Evolutionary conservation across 2,888 invertebrate species (phyloP), one percentile per base, ranked within the genome.

Genomic region (Heteromyza rotundicornis): DNA sequence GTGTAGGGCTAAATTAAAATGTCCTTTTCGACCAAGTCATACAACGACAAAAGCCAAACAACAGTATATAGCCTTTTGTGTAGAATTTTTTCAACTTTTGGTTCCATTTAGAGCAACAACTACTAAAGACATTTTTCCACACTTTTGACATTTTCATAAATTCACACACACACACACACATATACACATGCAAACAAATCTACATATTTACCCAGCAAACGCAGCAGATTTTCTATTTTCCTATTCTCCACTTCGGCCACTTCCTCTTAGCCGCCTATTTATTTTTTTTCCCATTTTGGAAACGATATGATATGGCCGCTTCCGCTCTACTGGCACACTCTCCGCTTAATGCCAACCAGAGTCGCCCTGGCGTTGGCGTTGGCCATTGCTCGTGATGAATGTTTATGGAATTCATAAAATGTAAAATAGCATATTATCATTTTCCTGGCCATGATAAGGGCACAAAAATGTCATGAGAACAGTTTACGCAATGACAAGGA

Each of bases 401-500:
- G 62, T 59, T 64, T 66, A 64, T 64, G 64, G 63, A 65, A 64
- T 66, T 66, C 66, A 66, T 66, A 66, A 66, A 66, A 66, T 66
- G 61, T 66, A 64, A 66, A 66, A 62, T 66, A 64, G 62, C 62
- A 66, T 64, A 66, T 66, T 64, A 64, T 64, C 66, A 64, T 66
- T 66, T 57, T 52, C 49, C 53, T 64, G 64, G 54, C 35, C 10
- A 22, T 47, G 53, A 57, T 57, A 61, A 57, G 50, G 44, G 32
- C 44, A 10, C 40, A 24, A 36, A 47, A 47, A 19, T 47, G 47
- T 47, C 47, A 17, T 3, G 47, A 47, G 20, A 47, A 20, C 47
- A 17, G 20, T 47, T 47, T 47, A 47, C 20, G 47, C 47, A 47
- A 47, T 47, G 47, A 47, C 47, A 47, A 47, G 19, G 7, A 40